Evolutionary conservation across 2,113 vertebrate genomes (phyloP), one percentile per base, ranked within the genome.

Genomic region (Chiloscyllium plagiosum): DNA sequence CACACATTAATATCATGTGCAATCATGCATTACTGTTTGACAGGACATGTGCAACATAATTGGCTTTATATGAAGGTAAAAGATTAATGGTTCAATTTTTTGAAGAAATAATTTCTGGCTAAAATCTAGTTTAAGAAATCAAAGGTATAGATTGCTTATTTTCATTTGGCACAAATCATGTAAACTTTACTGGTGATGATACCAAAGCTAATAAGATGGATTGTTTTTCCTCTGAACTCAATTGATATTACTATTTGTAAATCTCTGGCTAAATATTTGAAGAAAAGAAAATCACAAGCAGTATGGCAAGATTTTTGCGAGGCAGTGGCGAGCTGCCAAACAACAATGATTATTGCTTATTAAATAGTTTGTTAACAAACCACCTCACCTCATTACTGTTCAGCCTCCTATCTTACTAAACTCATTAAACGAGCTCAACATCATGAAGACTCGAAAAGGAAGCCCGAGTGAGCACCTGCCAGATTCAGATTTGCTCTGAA

Each of bases 1-100:
- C 26, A 66, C 65, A 66, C 61, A 93, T 93, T 65, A 66, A 65
- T 66, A n/a, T 93, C 61, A 65, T 93, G 85, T 87, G 90, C 90
- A 66, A 66, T 68, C 87, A 90, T 90, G 87, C 50, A 65, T 90
- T 10, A 61, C 87, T 61, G 56, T 61, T 33, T 61, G 56, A 61
- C 52, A 56, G 47, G 52, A 52, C 87, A 65, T 90, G 33, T 90
- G 87, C 52, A 65, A 90, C 52, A 65, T 61, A 42, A 37, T 4
- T 83, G 17, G 17, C 87, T 90, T 52, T 15, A 61, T 90, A 61
- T 52, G 4, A 61, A 90, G 13, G 29, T 61, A 94, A 94, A 42
- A 56, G 47, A 42, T 42, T 33, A 93, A 93, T 33, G 7, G 3
- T 15, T 69, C n/a, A 6, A 69, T 94, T 69, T 22, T 37, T 26